Base-by-base conservation (phyloP, 2,113 vertebrate genomes). In the Atractosteus spatula region DNA sequence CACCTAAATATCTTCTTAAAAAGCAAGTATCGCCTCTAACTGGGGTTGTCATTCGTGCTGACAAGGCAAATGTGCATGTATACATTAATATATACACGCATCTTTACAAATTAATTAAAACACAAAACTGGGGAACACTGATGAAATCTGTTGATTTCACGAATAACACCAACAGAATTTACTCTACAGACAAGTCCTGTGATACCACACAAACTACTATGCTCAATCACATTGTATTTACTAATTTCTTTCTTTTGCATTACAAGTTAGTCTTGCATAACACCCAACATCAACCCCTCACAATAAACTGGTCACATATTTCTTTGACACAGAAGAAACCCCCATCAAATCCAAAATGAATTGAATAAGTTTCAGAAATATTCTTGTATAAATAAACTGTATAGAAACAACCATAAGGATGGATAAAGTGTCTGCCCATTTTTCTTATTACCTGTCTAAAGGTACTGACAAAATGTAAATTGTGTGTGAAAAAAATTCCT, bases 341-440 rank as follows among this genome's bases (percentile, higher is more conserved):
- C 80, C 86, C 85, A 76, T 76, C 45, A 77, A 85, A 65, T 83
- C 75, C 80, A 87, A 89, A 88, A 70, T 77, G 69, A 90, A 83
- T 79, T 29, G 29, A 86, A 86, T 44, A 86, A 71, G 17, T 84
- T 87, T 86, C 78, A 87, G 88, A 92, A 87, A 88, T 79, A 80
- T 80, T 85, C 75, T 85, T 85, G 80, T 75, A 91, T 93, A 94
- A 96, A 95, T 94, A 89, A 90, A 92, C 81, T 85, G 80, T 88
- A 86, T 82, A 84, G 86, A 88, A 86, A 71, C 87, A 84, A 93
- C 79, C 83, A 89, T 80, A 79, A 73, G 82, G 62, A 69, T 77
- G 77, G 78, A 71, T 54, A 83, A 86, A 77, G 79, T 74, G 78
- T 72, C 79, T 59, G 72, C 66, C 17, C 71, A 44, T 57, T 63